Evolutionary conservation across 2,888 invertebrate species (phyloP).

Genomic region (Poecilus cupreus): DNA sequence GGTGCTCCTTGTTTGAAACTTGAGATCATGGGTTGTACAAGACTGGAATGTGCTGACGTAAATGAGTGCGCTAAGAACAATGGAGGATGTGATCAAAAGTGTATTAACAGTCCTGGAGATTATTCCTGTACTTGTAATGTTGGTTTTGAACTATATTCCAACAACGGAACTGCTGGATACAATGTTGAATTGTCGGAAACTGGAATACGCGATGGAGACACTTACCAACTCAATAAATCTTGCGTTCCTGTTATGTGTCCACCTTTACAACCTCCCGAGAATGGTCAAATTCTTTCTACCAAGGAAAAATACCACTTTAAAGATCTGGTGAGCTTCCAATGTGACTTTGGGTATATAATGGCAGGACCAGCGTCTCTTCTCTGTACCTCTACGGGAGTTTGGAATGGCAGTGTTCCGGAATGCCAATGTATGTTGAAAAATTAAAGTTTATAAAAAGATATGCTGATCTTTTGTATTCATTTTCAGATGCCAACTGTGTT

Average conservation of each 20-base stretch:
- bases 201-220: slow-evolving; percentile 91
- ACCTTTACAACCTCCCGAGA: slow-evolving; percentile 83
- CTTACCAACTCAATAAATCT: slow-evolving; percentile 92
- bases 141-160: slow-evolving; percentile 91
- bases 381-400: slow-evolving; percentile 92
- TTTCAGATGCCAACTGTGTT: slow-evolving; percentile 90
- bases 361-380: slow-evolving; percentile 89
- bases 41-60: slow-evolving; percentile 90
- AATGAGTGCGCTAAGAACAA: slow-evolving; percentile 91
- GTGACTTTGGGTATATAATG: slow-evolving; percentile 95
- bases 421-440: slow-evolving; percentile 85
- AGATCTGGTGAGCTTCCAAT: slow-evolving; percentile 92
- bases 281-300: slow-evolving; percentile 88
- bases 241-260: slow-evolving; percentile 96
- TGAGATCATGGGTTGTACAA: slow-evolving; percentile 94
- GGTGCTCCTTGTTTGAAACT: slow-evolving; percentile 92
- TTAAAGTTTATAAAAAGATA: slow-evolving; percentile 35
- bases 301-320: slow-evolving; percentile 91
- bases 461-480: slow-evolving; percentile 50
- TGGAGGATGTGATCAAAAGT: slow-evolving; percentile 95
- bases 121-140: slow-evolving; percentile 92
- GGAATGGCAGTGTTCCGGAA: slow-evolving; percentile 95
- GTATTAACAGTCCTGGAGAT: slow-evolving; percentile 91
- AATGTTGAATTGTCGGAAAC: slow-evolving; percentile 86
- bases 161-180: slow-evolving; percentile 94